These are phyloP conservation scores for Melolontha melolontha DNA, from an alignment of 2,888 invertebrate genomes.

Conservation along the genomic window DNA sequence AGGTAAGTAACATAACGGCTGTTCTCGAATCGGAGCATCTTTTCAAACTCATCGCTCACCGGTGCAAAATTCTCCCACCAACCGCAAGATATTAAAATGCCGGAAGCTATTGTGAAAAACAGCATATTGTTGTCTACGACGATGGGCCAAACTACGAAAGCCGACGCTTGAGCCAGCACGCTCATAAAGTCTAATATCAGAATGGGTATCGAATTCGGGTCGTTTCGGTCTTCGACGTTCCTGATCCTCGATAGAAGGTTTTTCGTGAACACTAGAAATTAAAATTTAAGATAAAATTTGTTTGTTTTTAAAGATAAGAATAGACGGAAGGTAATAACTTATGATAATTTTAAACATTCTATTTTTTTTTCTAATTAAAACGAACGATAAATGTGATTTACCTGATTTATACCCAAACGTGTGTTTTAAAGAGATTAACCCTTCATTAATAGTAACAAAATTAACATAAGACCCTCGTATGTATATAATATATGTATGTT, in stretches of 20 bases:
- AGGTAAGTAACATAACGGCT: conserved; percentile 80
- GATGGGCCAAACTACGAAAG: conserved; percentile 78
- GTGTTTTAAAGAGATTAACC: too few species aligned
- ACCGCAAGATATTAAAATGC: conserved; percentile 77
- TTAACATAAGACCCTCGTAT: too few species aligned
- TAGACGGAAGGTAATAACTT: too few species aligned
- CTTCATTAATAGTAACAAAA: too few species aligned
- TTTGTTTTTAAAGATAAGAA: not conserved
- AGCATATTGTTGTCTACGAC: conserved; percentile 66
- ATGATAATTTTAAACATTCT: too few species aligned
- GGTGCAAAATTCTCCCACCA: conserved; percentile 89
- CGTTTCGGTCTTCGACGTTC: conserved; percentile 4
- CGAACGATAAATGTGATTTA: too few species aligned
- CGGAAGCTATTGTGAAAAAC: conserved; percentile 75
- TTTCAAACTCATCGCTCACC: conserved; percentile 54
- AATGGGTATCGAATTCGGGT: conserved; percentile 56
- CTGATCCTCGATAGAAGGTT: conserved; percentile 2
- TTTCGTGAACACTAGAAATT: conserved; percentile 32
- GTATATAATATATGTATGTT: too few species aligned
- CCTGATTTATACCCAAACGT: too few species aligned
- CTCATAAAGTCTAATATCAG: conserved; percentile 71
- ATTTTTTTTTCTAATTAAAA: too few species aligned
- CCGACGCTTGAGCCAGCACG: conserved; percentile 74
- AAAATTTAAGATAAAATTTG: conserved; percentile 14
- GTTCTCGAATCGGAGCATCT: conserved; percentile 56